Percentiles rank a stretch among this genome's conserved stretches.
These are phyloP conservation scores for Gasteruption jaculator DNA, from an alignment of 2,888 invertebrate species.

Conservation along the genomic window DNA sequence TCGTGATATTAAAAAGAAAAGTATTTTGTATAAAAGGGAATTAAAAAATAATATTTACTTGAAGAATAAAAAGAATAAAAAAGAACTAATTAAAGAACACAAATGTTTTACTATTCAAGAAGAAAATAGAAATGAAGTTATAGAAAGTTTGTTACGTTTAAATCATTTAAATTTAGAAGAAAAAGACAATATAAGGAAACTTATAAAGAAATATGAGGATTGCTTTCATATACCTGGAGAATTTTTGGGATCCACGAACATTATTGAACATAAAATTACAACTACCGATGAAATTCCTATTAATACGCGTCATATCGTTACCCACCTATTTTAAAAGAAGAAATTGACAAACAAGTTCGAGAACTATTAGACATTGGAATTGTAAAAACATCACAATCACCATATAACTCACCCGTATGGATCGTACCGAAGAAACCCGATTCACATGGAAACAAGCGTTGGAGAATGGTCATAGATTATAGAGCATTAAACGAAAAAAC, in stretches of 20 bases:
- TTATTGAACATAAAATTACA: neutral
- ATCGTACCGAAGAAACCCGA: conserved; percentile 18
- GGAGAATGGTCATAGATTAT: conserved; percentile 8
- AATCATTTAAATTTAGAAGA: too few species aligned
- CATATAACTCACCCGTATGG: conserved; percentile 22
- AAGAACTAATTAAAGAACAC: too few species aligned
- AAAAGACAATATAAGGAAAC: too few species aligned
- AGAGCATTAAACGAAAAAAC: conserved; percentile 7
- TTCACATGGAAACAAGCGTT: conserved; percentile 1
- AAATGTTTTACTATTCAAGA: neutral
- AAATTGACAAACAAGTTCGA: neutral
- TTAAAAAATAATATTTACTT: too few species aligned
- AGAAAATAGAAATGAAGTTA: conserved; percentile 5
- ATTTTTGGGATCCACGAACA: conserved; percentile 9
- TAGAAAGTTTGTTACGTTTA: conserved; percentile 2
- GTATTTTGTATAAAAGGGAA: too few species aligned
- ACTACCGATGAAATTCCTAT: conserved; percentile 15
- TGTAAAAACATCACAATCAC: conserved; percentile 14
- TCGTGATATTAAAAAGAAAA: too few species aligned
- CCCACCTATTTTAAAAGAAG: conserved; percentile 10
- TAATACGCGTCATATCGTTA: conserved; percentile 19
- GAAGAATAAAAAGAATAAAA: too few species aligned
- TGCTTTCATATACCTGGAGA: conserved; percentile 18
- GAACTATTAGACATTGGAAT: conserved; percentile 14
- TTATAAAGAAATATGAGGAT: conserved; percentile 13